These are phyloP conservation scores for Lymantria monacha DNA, from an alignment of 2,888 invertebrate genomes.

Conservation along the genomic window DNA sequence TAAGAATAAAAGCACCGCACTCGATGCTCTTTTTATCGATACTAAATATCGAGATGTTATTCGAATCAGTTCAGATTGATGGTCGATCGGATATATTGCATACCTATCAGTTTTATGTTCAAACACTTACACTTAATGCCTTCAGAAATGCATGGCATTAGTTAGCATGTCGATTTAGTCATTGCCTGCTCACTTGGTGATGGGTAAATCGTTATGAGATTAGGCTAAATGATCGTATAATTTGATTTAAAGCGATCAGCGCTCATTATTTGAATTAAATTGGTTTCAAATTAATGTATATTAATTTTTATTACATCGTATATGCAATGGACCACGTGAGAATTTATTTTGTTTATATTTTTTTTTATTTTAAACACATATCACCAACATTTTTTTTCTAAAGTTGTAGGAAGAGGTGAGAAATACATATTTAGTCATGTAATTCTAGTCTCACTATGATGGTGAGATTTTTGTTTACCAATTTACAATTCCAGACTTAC, in stretches of 20 bases:
- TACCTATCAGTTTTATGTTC: constrained; percentile 78
- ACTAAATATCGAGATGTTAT: constrained; percentile 52
- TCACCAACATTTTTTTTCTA: no score
- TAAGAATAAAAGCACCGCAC: constrained; percentile 38
- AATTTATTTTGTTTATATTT: no score
- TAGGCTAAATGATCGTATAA: constrained; percentile 42
- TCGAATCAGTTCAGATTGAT: constrained; percentile 54
- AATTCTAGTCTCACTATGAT: no score
- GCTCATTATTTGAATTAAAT: background rate
- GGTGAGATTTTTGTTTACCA: no score
- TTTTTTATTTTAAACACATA: no score
- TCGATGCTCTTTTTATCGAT: constrained; percentile 42
- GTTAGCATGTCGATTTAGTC: constrained; percentile 57
- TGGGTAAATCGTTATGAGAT: constrained; percentile 55
- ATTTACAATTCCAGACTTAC: no score
- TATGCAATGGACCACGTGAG: no score
- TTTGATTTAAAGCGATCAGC: constrained; percentile 38
- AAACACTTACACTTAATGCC: constrained; percentile 71
- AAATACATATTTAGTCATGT: no score
- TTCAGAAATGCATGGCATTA: constrained; percentile 68
- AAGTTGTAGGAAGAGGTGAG: no score
- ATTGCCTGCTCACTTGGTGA: constrained; percentile 43
- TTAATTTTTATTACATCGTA: no score
- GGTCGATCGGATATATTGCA: constrained; percentile 67
- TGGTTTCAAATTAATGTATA: background rate